These are phyloP conservation scores for Hirtodrosophila histrioides DNA, from an alignment of 2,888 invertebrate genomes.

Conservation along the genomic window DNA sequence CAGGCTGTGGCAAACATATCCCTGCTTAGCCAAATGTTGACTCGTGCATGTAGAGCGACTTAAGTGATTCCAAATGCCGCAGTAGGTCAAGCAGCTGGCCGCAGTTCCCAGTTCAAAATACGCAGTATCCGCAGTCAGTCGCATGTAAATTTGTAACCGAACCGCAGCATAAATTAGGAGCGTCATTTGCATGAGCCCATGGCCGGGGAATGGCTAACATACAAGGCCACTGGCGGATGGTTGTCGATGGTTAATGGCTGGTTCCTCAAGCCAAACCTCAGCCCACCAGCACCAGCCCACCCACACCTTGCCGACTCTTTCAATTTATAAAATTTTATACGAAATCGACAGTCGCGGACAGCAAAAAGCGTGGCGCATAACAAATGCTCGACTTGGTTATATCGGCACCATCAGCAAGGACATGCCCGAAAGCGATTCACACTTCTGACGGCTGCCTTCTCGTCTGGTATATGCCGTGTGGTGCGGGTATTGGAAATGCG, in stretches of 20 bases:
- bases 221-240: conserved; percentile 9
- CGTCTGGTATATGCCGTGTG: conserved; percentile 1
- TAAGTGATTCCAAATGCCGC: conserved; percentile 67
- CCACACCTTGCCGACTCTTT: conserved; percentile 16
- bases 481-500: neutral
- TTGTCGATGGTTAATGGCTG: neutral
- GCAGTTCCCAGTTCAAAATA: conserved; percentile 9
- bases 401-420: neutral
- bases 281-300: conserved; percentile 2
- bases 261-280: neutral
- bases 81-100: conserved; percentile 70
- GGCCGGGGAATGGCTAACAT: conserved; percentile 26
- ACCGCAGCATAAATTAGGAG: conserved; percentile 77
- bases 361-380: neutral
- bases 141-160: conserved; percentile 71
- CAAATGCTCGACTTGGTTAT: conserved; percentile 1
- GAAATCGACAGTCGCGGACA: conserved; percentile 27
- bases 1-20: conserved; percentile 8
- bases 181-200: conserved; percentile 69
- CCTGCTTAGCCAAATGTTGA: conserved; percentile 61
- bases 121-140: neutral
- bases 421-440: too few relatives aligned
- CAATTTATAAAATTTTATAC: conserved; percentile 45
- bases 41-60: conserved; percentile 67
- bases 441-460: neutral